Evolutionary conservation across 2,888 invertebrate genomes (phyloP), one percentile per base, ranked within the genome.

Genomic region (Cheilosia soror): DNA sequence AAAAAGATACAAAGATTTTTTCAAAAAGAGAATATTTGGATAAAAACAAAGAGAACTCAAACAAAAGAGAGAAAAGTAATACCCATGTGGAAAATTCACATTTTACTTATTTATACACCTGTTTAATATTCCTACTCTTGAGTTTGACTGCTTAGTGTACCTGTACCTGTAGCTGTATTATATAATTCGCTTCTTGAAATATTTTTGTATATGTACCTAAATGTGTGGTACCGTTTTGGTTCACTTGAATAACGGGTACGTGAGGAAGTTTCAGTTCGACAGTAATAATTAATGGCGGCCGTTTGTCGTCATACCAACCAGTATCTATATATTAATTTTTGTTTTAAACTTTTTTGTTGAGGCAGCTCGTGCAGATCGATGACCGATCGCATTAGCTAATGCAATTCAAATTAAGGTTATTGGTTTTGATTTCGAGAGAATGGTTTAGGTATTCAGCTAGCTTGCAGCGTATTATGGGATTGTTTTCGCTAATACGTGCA

Each of bases 181-280:
- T 75, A 75, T 84, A 84, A 84, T 75, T 58, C 47, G 58, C 15
- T 60, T 69, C 53, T 79, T 75, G 65, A 62, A 66, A 27, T 42
- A 31, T 62, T 63, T 63, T 25, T 31, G 31, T 20, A 29, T 44
- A 15, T 47, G 29, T 11, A 53, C 66, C 20, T 20, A 20, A 20
- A 33, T 44, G 5, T 47, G 40, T 68, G 62, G 40, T 58, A 75
- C 83, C 68, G 83, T 65, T 84, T 84, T 44, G 62, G 25, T 29
- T 58, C 25, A 40, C 80, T 66, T 80, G 65, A 60, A 84, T 84
- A 84, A 84, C 84, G 84, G 80, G 72, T 79, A 80, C 75, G 65
- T 76, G 75, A 80, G 79, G 80, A 71, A 80, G 69, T 31, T 44
- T 47, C 53, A 31, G n/a, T n/a, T n/a, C n/a, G 63, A 37, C 55